Conservation (phyloP, 1,140 invertebrate species). For the Nymphalis io region DNA sequence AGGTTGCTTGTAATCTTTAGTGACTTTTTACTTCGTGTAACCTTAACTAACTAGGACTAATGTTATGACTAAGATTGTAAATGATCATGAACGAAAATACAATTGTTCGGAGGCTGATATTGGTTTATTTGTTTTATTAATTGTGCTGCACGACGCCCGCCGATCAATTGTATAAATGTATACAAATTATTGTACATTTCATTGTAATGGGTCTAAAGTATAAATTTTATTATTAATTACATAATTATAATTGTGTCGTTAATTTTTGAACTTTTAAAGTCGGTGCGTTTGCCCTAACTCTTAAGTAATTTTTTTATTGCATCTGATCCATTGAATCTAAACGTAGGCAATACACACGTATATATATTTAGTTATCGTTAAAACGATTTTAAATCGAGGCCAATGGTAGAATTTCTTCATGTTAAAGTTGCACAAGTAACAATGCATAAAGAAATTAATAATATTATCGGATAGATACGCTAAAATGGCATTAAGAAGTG, state of each 20-base stretch:
- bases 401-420: constrained; percentile 72
- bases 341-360: constrained; percentile 4
- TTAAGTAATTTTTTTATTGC: constrained; percentile 33
- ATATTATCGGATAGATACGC: constrained; percentile 63
- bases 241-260: constrained; percentile 32
- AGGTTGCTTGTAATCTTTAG: constrained; percentile 62
- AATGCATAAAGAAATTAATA: constrained; percentile 72
- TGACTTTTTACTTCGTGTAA: constrained; percentile 42
- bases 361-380: constrained; percentile 17
- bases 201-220: constrained; percentile 67
- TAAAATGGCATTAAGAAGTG: constrained; percentile 71
- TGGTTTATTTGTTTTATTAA: constrained; percentile 35
- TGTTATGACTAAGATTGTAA: constrained; percentile 19
- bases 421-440: constrained; percentile 72
- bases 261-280: constrained; percentile 28
- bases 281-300: constrained; percentile 32
- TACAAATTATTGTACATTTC: constrained; percentile 71
- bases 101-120: constrained; percentile 57
- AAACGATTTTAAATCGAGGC: constrained; percentile 70
- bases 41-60: constrained; percentile 38
- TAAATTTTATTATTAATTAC: constrained; percentile 32
- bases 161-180: constrained; percentile 56
- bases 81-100: constrained; percentile 41
- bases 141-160: constrained; percentile 41
- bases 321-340: constrained; percentile 16